Evolutionary conservation across 2,888 invertebrate species (phyloP).

Genomic region (Oxycera nigricornis): DNA sequence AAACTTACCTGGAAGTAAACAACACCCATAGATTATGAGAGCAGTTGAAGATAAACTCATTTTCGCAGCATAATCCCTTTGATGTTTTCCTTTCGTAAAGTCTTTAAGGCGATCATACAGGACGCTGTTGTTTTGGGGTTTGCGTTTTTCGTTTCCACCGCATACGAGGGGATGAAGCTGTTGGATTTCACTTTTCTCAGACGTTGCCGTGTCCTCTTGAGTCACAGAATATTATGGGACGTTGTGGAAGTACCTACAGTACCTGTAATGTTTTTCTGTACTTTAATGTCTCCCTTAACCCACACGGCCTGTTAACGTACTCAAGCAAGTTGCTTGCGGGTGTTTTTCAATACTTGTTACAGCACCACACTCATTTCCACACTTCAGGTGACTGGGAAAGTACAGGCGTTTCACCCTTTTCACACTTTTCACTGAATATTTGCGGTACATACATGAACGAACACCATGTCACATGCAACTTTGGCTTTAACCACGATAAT

Average conservation of each 20-base stretch:
- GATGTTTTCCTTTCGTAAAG: slow-evolving; percentile 46
- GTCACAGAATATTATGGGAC: background rate
- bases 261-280: background rate
- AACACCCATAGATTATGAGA: slow-evolving; percentile 55
- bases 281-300: background rate
- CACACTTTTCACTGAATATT: slow-evolving; percentile 8
- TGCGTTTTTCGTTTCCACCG: background rate
- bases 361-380: background rate
- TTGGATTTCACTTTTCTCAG: slow-evolving; percentile 1
- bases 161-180: background rate
- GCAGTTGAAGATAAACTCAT: slow-evolving; percentile 59
- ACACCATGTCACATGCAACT: background rate
- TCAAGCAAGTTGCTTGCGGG: background rate
- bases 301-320: background rate
- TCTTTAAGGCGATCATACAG: slow-evolving; percentile 32
- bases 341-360: background rate
- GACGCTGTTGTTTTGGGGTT: background rate
- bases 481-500: background rate
- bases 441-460: background rate
- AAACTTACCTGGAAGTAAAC: slow-evolving; percentile 51
- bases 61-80: slow-evolving; percentile 59
- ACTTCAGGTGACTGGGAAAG: background rate
- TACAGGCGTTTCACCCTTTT: slow-evolving; percentile 3
- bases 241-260: background rate
- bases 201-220: background rate